These are phyloP conservation scores for Phytoseiulus persimilis DNA, from an alignment of 2,888 invertebrate genomes.

Conservation along the genomic window DNA sequence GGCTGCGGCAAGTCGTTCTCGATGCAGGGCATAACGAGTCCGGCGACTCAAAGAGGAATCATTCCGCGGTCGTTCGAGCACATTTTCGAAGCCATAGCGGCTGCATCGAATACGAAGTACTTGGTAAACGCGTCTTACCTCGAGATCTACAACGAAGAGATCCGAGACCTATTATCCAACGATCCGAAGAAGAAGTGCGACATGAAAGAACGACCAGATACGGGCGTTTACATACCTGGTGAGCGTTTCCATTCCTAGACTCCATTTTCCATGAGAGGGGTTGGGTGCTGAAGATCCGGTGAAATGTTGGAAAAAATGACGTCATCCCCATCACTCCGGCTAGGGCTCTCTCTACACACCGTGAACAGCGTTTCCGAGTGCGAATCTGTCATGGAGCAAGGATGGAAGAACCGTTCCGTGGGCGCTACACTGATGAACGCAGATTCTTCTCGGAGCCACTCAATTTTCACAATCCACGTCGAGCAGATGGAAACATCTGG, in stretches of 20 bases:
- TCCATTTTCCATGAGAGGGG: not conserved
- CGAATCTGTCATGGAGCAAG: slow-evolving; percentile 63
- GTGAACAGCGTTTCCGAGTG: slow-evolving; percentile 72
- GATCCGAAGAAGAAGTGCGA: slow-evolving; percentile 58
- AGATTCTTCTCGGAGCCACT: slow-evolving; percentile 73
- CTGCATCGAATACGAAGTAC: slow-evolving; percentile 62
- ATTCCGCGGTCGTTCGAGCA: slow-evolving; percentile 66
- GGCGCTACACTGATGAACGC: slow-evolving; percentile 84
- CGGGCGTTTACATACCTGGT: slow-evolving; percentile 61
- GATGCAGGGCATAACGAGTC: slow-evolving; percentile 66
- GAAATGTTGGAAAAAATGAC: not conserved
- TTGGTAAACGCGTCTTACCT: slow-evolving; percentile 68
- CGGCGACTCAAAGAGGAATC: slow-evolving; percentile 53
- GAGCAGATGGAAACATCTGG: slow-evolving; percentile 63
- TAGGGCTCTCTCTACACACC: slow-evolving; percentile 63
- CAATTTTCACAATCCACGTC: slow-evolving; percentile 73
- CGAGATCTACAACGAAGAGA: slow-evolving; percentile 76
- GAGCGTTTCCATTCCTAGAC: slow-evolving; percentile 45
- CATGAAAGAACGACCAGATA: slow-evolving; percentile 61
- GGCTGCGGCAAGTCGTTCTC: slow-evolving; percentile 84
- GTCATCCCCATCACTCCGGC: not conserved
- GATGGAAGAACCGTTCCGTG: slow-evolving; percentile 69
- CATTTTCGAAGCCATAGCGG: slow-evolving; percentile 73
- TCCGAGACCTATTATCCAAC: slow-evolving; percentile 61
- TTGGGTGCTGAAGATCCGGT: slow-evolving; percentile 12